Evolutionary conservation across 2,113 vertebrate genomes (phyloP), one percentile per base, ranked within the genome.

Genomic region (Neofelis nebulosa): DNA sequence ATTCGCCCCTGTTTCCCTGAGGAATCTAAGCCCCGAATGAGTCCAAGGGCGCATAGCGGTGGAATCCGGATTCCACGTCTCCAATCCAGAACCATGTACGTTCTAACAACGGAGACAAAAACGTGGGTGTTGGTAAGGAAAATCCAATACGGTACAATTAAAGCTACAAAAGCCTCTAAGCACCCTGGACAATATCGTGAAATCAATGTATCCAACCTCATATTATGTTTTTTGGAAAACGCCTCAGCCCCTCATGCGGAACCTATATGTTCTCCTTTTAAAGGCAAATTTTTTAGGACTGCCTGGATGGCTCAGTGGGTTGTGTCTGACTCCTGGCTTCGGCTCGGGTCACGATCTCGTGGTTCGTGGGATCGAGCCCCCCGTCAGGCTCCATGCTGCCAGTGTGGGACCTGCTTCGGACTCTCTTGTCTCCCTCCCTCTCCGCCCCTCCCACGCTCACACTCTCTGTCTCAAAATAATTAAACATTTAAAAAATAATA

Each of bases 1-100:
- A 8, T n/a, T 6, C n/a, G 18, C 2, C 41, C 25, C 7, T 8
- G 2, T 48, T 81, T 74, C 12, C 14, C 81, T 1, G 0, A n/a
- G 45, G 41, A 78, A 82, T 12, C 23, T 7, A 31, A 81, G 25
- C 48, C 71, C 38, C 1, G 2, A 57, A 21, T 27, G 55, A n/a
- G 4, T 31, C 50, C 76, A 48, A 23, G 7, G 13, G 31, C 41
- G 21, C 19, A 0, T 19, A 2, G 71, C 10, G 16, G 5, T 36
- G 41, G 4, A 12, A 19, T 83, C 33, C 33, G 33, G 48, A 33
- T 66, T 36, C 1, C 2, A 1, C 36, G 9, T 25, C 45, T 73
- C 38, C 14, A 12, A 27, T 68, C 63, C 81, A 69, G 36, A 69
- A 14, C 12, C 45, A 12, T 0, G 29, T 0, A 3, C 3, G 6